Base-by-base conservation (phyloP, 2,888 invertebrate species). In the Hartigia nigra region DNA sequence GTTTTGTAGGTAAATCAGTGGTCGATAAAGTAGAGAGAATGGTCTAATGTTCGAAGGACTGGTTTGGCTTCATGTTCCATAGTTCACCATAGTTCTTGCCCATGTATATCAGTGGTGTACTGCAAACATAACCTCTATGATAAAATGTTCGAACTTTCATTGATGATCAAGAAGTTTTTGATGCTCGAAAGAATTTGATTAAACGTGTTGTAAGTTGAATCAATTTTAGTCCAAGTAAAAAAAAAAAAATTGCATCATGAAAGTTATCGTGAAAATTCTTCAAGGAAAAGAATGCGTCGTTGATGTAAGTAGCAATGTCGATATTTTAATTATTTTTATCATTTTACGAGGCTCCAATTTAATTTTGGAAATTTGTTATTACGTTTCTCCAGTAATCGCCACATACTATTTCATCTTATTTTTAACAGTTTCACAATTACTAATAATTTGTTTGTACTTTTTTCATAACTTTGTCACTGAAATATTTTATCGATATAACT, bases 191-290 rank as follows among this genome's bases (percentile, higher is more conserved):
- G 79, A 80, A 84, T 84, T 84, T 85, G 82, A 83, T 82, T 82
- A 12, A 77, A 74, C 75, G 76, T 79, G 69, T 23, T 31, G 32
- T 76, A 76, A 31, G 75, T 75, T 37, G 39, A 76, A 69, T 76
- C 69, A 14, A 76, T 77, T 36, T 74, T 72, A 31, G 32, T 55
- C 12, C 75, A 78, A 72, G n/a, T 12, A 36, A 14, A 69, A n/a
- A 70, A 36, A 14, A 69, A n/a, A 70, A 74, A 35, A 34, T 70
- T 70, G 75, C 85, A 92, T 86, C 88, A 96, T 96, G 96, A 95
- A 95, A 92, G 92, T 96, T 82, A 94, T 92, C 86, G 93, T 96
- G 77, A 96, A 96, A 92, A 94, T 95, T 86, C 91, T 96, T 70
- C 94, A 95, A 91, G 96, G 96, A 70, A 94, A 94, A 78, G 95